Base-by-base conservation (phyloP, 2,797 vertebrate species). In the Molossus alvarezi region DNA sequence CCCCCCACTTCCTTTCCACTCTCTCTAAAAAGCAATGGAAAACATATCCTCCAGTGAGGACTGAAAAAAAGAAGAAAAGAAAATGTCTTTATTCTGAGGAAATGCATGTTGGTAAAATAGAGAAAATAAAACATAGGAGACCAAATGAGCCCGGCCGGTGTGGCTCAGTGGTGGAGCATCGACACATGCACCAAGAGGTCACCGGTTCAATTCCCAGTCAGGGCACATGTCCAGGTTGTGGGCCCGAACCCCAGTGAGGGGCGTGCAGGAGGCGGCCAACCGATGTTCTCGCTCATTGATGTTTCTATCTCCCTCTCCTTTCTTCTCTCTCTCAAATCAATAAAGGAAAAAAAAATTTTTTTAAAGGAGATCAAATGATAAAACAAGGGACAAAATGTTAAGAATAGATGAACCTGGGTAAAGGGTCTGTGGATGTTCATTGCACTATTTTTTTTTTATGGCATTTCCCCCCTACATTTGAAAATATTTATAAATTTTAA, bases 401-500 rank as follows among this genome's bases (percentile, higher is more conserved):
- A 85, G 65, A 75, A 41, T 15, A 29, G 11, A 33, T 37, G 41
- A 81, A 37, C 48, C 77, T 80, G n/a, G 27, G 7, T 85, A n/a
- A 75, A 64, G 11, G 10, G 11, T 72, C 7, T 27, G 3, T 60
- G 25, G 37, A 14, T 65, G 0, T 60, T 82, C 62, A 73, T 60
- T 62, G 41, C 55, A 25, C 48, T 62, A 0, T 75, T 93, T n/a
- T 65, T 69, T 81, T 76, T 81, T 81, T 17, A 64, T 48, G 15
- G 20, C 23, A n/a, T 51, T 37, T 60, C 11, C 60, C 17, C 18
- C 11, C 51, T 60, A 80, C 5, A 29, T 81, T 62, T 87, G 57
- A 88, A 92, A 69, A 79, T 65, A 33, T 94, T 92, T 92, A 57
- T 55, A n/a, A 82, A 67, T 45, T 41, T 45, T 45, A 87, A 29